Conservation (phyloP, 2,888 invertebrate genomes). For the Acanthosepion esculentum region DNA sequence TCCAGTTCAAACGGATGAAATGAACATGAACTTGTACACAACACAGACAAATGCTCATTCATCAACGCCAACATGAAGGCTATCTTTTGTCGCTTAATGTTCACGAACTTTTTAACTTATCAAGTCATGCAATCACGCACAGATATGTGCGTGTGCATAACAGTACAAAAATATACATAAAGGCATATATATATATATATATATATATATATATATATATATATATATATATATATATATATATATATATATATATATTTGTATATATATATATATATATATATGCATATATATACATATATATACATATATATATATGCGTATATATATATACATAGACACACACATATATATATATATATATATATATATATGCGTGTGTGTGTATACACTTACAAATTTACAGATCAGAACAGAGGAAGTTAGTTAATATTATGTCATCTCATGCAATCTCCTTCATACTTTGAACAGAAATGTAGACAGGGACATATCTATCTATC, state of each 20-base stretch:
- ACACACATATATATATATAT: no score
- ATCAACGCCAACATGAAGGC: conserved; percentile 33
- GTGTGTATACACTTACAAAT: no score
- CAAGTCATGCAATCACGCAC: neutral
- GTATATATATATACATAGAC: no score
- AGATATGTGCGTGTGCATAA: neutral
- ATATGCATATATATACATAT: neutral
- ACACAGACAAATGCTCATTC: neutral
- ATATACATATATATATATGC: no score
- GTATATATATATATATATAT: neutral
- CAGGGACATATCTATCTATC: no score
- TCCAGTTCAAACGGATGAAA: conserved; percentile 20
- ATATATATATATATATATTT: neutral
- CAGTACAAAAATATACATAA: neutral
- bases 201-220: neutral
- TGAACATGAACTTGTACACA: neutral
- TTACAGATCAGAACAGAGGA: no score
- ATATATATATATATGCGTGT: no score
- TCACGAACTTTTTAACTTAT: neutral
- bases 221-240: neutral
- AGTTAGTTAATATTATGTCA: no score
- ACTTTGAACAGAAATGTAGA: no score
- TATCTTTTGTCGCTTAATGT: neutral
- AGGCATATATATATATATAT: neutral
- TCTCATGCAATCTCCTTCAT: no score